phyloP scores from a whole-genome alignment of 2,888 invertebrate genomes.

The Caenorhabditis sp. region DNA sequence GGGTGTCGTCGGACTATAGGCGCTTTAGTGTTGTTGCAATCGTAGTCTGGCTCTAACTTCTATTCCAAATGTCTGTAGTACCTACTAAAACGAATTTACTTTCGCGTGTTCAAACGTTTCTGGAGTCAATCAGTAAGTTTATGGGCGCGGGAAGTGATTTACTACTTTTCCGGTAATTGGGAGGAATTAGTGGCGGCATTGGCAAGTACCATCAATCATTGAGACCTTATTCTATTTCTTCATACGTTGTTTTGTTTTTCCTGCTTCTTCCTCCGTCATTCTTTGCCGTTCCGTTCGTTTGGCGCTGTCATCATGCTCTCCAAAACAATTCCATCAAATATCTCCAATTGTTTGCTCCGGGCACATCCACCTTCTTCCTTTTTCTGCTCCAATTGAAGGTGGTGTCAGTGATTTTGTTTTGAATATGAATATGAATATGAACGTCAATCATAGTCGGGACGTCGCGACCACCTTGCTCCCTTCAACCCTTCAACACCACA shows the following conservation, averaged over 20 bases:
- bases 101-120: slow-evolving; percentile 18
- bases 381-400: slow-evolving; percentile 42
- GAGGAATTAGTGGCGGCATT: background rate
- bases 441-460: slow-evolving; percentile 39
- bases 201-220: slow-evolving; percentile 9
- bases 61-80: slow-evolving; percentile 13
- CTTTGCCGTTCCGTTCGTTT: background rate
- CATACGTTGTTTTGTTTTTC: slow-evolving; percentile 3
- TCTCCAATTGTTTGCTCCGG: slow-evolving; percentile 1
- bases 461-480: slow-evolving; percentile 15
- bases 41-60: background rate
- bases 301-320: background rate
- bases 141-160: background rate
- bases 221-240: background rate
- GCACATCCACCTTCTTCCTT: slow-evolving; percentile 17
- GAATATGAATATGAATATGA: background rate
- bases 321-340: slow-evolving; percentile 18
- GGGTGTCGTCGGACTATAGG: slow-evolving; percentile 27
- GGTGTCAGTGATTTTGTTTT: slow-evolving; percentile 27
- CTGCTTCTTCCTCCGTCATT: slow-evolving; percentile 25
- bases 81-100: slow-evolving; percentile 12
- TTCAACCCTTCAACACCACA: slow-evolving; percentile 27
- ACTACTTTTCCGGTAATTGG: background rate
- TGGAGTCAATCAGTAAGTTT: slow-evolving; percentile 48
- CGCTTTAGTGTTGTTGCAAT: background rate